Evolutionary conservation across 2,797 vertebrate genomes (phyloP).

Genomic region (Gymnothorax reevesii): DNA sequence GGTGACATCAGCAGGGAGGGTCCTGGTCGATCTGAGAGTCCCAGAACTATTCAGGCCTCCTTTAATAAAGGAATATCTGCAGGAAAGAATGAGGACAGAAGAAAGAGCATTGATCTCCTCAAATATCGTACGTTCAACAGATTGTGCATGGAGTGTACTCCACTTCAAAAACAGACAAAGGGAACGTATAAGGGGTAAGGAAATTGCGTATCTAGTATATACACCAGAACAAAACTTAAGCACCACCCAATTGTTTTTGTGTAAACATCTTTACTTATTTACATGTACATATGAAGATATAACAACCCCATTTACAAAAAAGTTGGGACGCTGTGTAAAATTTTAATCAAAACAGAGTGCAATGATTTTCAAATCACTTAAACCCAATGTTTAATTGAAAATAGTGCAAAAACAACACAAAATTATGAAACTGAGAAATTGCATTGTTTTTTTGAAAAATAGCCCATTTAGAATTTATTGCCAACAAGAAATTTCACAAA

Average conservation of each 20-base stretch:
- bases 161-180: not conserved
- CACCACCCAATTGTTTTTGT: too few species aligned
- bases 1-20: conserved; percentile 48
- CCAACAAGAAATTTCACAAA: too few species aligned
- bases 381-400: too few species aligned
- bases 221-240: not conserved
- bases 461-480: too few species aligned
- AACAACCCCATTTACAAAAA: too few species aligned
- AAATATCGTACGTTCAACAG: not conserved
- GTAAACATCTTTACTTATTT: too few species aligned
- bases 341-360: too few species aligned
- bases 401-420: too few species aligned
- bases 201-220: not conserved
- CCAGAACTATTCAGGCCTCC: conserved; percentile 81
- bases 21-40: conserved; percentile 44
- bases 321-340: too few species aligned
- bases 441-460: too few species aligned
- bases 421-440: too few species aligned
- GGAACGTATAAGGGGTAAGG: not conserved
- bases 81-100: conserved; percentile 28
- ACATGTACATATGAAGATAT: not conserved
- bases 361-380: too few species aligned
- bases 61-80: conserved; percentile 94
- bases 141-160: not conserved
- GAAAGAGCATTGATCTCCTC: not conserved